Evolutionary conservation across 2,888 invertebrate genomes (phyloP).

Genomic region (Stenodema calcarata): DNA sequence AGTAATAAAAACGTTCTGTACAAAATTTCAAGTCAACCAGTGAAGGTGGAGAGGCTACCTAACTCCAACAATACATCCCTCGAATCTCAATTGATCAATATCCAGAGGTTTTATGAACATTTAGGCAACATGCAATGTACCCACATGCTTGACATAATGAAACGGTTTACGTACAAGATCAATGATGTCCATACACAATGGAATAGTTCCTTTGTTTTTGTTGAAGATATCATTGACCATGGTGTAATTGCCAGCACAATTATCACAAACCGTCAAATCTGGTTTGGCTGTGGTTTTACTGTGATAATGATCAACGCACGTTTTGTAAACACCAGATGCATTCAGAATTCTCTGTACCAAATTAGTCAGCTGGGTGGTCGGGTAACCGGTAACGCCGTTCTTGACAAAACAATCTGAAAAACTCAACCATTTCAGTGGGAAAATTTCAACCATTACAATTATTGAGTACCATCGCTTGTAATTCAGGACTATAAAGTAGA

Average conservation of each 20-base stretch:
- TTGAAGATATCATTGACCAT: constrained; percentile 68
- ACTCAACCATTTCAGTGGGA: neutral
- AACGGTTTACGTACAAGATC: constrained; percentile 66
- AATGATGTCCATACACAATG: constrained; percentile 73
- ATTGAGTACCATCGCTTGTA: too few relatives aligned
- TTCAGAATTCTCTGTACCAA: constrained; percentile 27
- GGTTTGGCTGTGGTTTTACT: constrained; percentile 61
- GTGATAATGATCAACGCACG: constrained; percentile 55
- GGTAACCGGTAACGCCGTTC: neutral
- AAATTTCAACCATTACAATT: neutral
- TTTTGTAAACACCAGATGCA: constrained; percentile 44
- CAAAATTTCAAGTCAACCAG: too few relatives aligned
- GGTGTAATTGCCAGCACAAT: constrained; percentile 67
- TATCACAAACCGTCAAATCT: constrained; percentile 62
- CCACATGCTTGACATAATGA: too few relatives aligned
- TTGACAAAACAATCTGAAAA: constrained; percentile 52
- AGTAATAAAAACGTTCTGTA: too few relatives aligned
- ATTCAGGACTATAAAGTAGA: too few relatives aligned
- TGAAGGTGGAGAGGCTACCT: too few relatives aligned
- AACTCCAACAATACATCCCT: too few relatives aligned
- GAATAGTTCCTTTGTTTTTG: constrained; percentile 67
- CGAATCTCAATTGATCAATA: too few relatives aligned
- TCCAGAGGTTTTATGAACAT: too few relatives aligned
- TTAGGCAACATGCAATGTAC: neutral
- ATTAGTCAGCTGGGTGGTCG: constrained; percentile 40